A percentile compares a stretch with the other conserved stretches of the same genome.
Evolutionary conservation across 2,888 invertebrate genomes (phyloP).

Genomic region (Eristalis tenax): DNA sequence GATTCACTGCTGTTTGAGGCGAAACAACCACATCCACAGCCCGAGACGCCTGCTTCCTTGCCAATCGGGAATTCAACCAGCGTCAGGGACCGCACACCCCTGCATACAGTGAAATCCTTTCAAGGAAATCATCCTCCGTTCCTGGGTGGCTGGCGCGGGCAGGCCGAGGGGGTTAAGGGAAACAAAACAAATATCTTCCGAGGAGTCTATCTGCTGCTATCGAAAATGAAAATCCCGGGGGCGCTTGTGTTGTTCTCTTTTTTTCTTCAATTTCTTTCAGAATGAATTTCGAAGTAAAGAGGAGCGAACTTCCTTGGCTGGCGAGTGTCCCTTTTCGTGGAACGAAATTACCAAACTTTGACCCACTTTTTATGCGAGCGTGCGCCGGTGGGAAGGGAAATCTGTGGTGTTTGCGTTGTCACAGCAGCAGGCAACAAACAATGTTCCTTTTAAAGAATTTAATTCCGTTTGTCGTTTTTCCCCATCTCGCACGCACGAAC

Average conservation of each 20-base stretch:
- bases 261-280: not conserved
- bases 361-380: constrained; percentile 24
- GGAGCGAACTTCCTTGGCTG: not conserved
- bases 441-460: constrained; percentile 1
- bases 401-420: not conserved
- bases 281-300: not conserved
- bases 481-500: not conserved
- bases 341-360: constrained; percentile 19
- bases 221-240: constrained; percentile 5
- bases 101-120: not conserved
- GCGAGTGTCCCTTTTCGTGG: constrained; percentile 5
- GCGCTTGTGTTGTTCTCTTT: not conserved
- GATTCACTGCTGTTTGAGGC: constrained; percentile 2
- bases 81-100: not conserved
- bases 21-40: not conserved
- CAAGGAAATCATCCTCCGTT: not conserved
- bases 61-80: constrained; percentile 14
- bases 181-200: constrained; percentile 36
- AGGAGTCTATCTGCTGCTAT: constrained; percentile 22
- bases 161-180: not conserved
- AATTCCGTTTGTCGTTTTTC: not conserved
- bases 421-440: not conserved
- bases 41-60: not conserved
- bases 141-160: too few species aligned
- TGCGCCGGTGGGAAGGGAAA: not conserved